phyloP scores from a whole-genome alignment of 2,113 vertebrate species.

The Mionectes macconnelli region DNA sequence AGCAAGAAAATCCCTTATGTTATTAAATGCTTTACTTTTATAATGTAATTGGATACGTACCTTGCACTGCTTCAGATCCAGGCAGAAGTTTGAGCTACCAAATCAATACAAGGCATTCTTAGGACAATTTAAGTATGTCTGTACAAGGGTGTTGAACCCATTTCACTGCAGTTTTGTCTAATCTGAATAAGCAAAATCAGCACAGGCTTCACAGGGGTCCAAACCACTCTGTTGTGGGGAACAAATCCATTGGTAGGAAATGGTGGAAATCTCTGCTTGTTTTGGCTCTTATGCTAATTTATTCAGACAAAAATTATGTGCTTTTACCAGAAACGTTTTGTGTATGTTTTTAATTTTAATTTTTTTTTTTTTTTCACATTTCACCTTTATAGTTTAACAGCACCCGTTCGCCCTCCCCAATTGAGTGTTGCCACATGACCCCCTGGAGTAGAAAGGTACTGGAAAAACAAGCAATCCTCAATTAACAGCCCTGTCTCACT shows the following conservation, averaged over 20 bases:
- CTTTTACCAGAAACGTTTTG: slow-evolving; percentile 36
- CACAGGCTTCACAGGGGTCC: not conserved
- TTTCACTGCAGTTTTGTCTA: not conserved
- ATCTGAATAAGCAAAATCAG: not conserved
- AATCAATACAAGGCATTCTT: not conserved
- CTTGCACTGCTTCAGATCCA: not conserved
- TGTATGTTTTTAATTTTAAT: slow-evolving; percentile 71
- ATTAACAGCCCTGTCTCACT: slow-evolving; percentile 67
- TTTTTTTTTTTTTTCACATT: slow-evolving; percentile 71
- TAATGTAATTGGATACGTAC: not conserved
- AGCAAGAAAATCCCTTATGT: not conserved
- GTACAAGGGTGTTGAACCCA: not conserved
- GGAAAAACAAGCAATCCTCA: slow-evolving; percentile 68
- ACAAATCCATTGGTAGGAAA: not conserved
- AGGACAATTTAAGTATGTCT: not conserved
- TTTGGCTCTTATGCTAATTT: not conserved
- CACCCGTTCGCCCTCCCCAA: slow-evolving; percentile 89
- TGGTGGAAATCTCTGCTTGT: not conserved
- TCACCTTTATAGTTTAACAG: slow-evolving; percentile 90
- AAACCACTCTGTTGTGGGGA: not conserved
- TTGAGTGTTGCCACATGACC: slow-evolving; percentile 96
- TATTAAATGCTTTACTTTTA: not conserved
- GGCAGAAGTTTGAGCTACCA: not conserved
- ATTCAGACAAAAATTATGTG: slow-evolving; percentile 2
- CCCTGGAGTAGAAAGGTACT: slow-evolving; percentile 99